These are phyloP conservation scores for Adoxophyes honmai DNA, from an alignment of 1,140 invertebrate species.

Conservation along the genomic window DNA sequence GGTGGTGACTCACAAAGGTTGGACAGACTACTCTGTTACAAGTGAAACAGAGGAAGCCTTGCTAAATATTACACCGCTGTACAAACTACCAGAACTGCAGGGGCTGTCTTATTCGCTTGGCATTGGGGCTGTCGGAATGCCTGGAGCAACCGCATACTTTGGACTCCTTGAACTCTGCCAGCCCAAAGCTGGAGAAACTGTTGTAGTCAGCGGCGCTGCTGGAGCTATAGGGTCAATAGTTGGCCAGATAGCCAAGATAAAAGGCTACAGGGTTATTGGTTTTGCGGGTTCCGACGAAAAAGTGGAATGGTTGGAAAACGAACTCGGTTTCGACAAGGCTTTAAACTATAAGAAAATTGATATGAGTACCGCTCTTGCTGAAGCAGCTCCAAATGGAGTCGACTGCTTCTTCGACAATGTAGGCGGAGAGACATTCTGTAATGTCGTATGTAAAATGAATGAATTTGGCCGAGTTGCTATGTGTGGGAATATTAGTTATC, in stretches of 20 bases:
- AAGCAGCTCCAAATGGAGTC: conserved; percentile 79
- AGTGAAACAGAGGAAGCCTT: conserved; percentile 22
- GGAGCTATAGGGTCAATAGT: conserved; percentile 85
- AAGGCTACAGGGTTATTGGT: conserved; percentile 84
- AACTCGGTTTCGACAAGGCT: conserved; percentile 80
- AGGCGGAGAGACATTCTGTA: conserved; percentile 80
- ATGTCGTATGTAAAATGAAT: conserved; percentile 80
- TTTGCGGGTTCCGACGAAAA: conserved; percentile 84
- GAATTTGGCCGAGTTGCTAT: conserved; percentile 77
- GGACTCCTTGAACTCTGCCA: conserved; percentile 83
- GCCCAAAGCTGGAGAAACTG: conserved; percentile 83
- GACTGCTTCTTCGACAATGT: conserved; percentile 82
- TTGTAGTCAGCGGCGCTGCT: conserved; percentile 82
- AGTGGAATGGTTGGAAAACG: conserved; percentile 79
- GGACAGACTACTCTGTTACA: conserved; percentile 74
- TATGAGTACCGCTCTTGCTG: conserved; percentile 68
- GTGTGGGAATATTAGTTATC: conserved; percentile 79
- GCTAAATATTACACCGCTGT: conserved; percentile 12
- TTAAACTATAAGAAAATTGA: conserved; percentile 83
- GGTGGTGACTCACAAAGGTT: conserved; percentile 78
- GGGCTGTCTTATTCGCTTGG: conserved; percentile 44
- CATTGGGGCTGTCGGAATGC: conserved; percentile 56
- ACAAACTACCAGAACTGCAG: conserved; percentile 50
- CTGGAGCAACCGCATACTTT: conserved; percentile 83
- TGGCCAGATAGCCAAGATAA: conserved; percentile 86